Conservation (phyloP, 2,113 vertebrate species). For the Crotalus viridis region DNA sequence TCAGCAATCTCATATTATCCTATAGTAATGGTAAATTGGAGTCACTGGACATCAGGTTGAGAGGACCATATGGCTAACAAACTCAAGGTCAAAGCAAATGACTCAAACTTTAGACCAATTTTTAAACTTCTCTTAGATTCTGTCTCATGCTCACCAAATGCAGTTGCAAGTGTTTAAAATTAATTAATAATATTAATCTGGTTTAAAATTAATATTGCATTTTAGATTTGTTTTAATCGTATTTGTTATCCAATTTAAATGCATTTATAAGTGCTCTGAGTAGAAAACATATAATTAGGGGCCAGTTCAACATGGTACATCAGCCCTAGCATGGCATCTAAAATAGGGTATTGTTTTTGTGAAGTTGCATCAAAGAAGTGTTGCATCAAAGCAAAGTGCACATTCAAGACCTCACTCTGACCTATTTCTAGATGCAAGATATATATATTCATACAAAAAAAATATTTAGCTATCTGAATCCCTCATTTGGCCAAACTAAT, state of each 20-base stretch:
- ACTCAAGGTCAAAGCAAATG: background rate
- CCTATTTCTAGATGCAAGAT: background rate
- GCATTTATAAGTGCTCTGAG: background rate
- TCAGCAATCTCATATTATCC: background rate
- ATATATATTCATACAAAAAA: background rate
- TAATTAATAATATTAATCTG: background rate
- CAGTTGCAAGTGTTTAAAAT: background rate
- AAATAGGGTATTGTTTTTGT: background rate
- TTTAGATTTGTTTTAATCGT: background rate
- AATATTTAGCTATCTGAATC: background rate
- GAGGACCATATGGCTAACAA: background rate
- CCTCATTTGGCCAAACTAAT: background rate
- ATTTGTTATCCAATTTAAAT: background rate
- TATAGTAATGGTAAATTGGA: background rate
- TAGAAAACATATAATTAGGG: background rate
- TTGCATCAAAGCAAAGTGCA: background rate
- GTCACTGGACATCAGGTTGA: slow-evolving; percentile 19
- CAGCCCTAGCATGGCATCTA: background rate
- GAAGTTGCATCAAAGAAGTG: background rate
- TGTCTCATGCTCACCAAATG: background rate
- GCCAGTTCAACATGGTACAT: background rate
- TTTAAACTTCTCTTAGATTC: background rate
- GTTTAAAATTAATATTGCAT: background rate
- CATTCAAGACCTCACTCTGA: background rate
- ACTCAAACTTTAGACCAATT: background rate